Percentiles rank a stretch among this genome's conserved stretches.
These are phyloP conservation scores for Halictus rubicundus DNA, from an alignment of 1,140 invertebrate genomes.

Conservation along the genomic window DNA sequence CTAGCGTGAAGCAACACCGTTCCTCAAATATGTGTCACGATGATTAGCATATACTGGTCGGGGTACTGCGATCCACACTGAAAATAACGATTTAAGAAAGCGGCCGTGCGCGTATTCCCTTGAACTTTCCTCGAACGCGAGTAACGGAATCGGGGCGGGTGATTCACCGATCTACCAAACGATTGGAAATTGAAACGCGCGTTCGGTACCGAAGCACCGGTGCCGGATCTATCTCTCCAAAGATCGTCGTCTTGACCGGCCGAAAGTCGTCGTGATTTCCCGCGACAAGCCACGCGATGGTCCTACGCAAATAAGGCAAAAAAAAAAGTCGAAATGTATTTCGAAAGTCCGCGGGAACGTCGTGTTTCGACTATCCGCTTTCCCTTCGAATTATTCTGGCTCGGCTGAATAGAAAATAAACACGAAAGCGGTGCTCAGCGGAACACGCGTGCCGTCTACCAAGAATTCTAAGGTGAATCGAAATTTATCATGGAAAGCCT, in stretches of 20 bases:
- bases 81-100: conserved; percentile 44
- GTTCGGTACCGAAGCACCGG: no score
- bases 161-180: conserved; percentile 43
- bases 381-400: conserved; percentile 28
- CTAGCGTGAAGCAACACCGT: no score
- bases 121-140: conserved; percentile 55
- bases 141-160: conserved; percentile 36
- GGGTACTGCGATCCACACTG: conserved; percentile 17
- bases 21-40: no score
- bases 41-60: conserved; percentile 52
- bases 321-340: conserved; percentile 34
- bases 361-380: conserved; percentile 24
- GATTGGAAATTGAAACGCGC: background rate
- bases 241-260: background rate
- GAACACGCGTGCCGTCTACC: background rate
- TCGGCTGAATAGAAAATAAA: conserved; percentile 1
- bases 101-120: conserved; percentile 30
- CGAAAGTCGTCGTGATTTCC: background rate
- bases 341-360: conserved; percentile 15
- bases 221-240: background rate
- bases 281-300: background rate
- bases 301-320: conserved; percentile 36
- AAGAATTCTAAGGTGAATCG: no score
- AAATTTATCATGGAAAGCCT: background rate
- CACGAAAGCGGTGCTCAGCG: background rate